Base-by-base conservation (phyloP, 1,140 invertebrate genomes). In the Drosophila pandora region DNA sequence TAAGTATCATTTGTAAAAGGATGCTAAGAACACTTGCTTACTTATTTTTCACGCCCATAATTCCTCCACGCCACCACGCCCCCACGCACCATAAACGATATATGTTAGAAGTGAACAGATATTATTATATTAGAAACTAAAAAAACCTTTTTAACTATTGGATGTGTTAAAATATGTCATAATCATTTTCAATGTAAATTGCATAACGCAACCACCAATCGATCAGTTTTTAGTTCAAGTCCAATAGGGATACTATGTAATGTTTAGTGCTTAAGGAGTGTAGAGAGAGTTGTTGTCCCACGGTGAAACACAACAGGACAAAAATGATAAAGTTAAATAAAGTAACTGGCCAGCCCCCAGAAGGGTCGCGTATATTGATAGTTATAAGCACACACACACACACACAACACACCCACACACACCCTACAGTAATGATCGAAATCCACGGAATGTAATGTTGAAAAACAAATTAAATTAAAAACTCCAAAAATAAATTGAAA, bases 111-210 rank as follows among this genome's bases (percentile, higher is more conserved):
- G 58, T 73, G 77, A 84, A 87, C 63, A 76, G 81, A 84, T 84
- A 84, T 84, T 84, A 84, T 73, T 54, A 85, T 60, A 69, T 61
- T 65, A 72, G 52, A 75, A 47, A 53, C 32, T 77, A 81, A 84
- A 37, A 37, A 43, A 76, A 80, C 34, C 54, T 63, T 76, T 83
- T 83, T 75, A 67, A 67, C 64, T 61, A 54, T 54, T 65, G 54
- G 54, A 83, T 85, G 76, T 83, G 57, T 75, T 67, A 62, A 32
- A 63, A 49, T 69, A 67, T 69, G 50, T 69, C 64, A 69, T 69
- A 79, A 84, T 64, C 64, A 76, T 61, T 69, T 76, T 85, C 52
- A 81, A 63, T 84, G 82, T 84, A 87, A 77, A 87, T 80, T 80
- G 68, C 77, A 72, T 74, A 85, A 72, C 49, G 75, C 63, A 50